A percentile compares a stretch with the other conserved stretches of the same genome.
These are phyloP conservation scores for Pteropus rufus DNA, from an alignment of 2,797 vertebrate species.

Conservation along the genomic window DNA sequence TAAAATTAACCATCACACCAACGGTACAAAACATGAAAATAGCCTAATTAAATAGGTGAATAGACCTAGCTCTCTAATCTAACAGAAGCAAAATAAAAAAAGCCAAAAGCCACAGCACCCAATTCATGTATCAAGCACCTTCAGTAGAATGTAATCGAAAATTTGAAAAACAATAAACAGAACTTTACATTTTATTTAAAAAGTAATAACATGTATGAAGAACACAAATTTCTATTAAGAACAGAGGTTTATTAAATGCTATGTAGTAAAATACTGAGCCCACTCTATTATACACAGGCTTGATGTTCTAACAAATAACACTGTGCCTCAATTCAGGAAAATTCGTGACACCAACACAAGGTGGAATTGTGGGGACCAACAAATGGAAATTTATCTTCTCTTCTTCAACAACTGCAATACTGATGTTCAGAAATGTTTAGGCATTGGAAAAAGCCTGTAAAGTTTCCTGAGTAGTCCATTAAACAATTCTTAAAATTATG, in stretches of 20 bases:
- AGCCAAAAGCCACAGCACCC: neutral
- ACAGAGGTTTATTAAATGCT: slow-evolving; percentile 85
- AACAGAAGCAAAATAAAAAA: neutral
- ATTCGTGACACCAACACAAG: slow-evolving; percentile 57
- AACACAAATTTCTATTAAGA: slow-evolving; percentile 80
- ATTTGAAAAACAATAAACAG: slow-evolving; percentile 15
- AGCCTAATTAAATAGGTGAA: neutral
- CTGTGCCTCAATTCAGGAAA: slow-evolving; percentile 68
- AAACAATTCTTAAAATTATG: slow-evolving; percentile 46
- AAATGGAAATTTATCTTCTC: slow-evolving; percentile 21
- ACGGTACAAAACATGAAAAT: neutral
- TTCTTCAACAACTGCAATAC: slow-evolving; percentile 45
- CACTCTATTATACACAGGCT: slow-evolving; percentile 84
- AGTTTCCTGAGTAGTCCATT: slow-evolving; percentile 84
- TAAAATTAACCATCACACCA: neutral
- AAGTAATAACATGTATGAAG: slow-evolving; percentile 85
- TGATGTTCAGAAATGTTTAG: slow-evolving; percentile 62
- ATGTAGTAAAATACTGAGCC: slow-evolving; percentile 87
- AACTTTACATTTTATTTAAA: slow-evolving; percentile 80
- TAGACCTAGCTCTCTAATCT: neutral
- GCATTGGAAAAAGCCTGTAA: slow-evolving; percentile 73
- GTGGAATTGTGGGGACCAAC: slow-evolving; percentile 29
- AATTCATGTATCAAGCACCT: neutral
- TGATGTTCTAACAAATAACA: slow-evolving; percentile 81
- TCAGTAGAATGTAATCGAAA: neutral